phyloP scores from a whole-genome alignment of 2,888 invertebrate genomes.

The Folsomia candida region DNA sequence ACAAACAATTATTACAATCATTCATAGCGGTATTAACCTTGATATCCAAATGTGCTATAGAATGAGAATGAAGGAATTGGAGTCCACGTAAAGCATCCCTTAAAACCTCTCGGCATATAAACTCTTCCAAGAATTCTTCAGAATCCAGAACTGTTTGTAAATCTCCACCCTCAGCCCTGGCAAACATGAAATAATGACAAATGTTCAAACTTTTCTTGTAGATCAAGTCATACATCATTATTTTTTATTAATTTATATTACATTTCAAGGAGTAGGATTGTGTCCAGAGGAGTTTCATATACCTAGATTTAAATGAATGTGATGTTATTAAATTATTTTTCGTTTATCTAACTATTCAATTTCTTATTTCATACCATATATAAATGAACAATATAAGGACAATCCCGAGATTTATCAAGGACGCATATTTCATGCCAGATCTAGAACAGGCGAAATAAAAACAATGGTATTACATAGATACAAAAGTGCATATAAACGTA shows the following conservation, averaged over 20 bases:
- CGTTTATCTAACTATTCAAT: too few relatives aligned
- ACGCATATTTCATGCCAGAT: constrained; percentile 93
- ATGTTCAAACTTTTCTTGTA: too few relatives aligned
- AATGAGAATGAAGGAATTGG: constrained; percentile 82
- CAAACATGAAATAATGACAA: too few relatives aligned
- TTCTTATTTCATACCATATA: too few relatives aligned
- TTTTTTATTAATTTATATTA: constrained; percentile 58
- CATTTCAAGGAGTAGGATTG: constrained; percentile 87
- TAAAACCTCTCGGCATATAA: constrained; percentile 78
- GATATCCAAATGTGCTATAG: constrained; percentile 92
- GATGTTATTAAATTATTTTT: too few relatives aligned
- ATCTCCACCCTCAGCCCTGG: constrained; percentile 91
- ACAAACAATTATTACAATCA: constrained; percentile 8
- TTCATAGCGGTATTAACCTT: constrained; percentile 61
- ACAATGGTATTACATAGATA: too few relatives aligned
- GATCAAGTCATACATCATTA: too few relatives aligned
- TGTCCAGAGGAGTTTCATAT: constrained; percentile 66
- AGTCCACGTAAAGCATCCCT: constrained; percentile 88
- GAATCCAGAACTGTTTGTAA: constrained; percentile 87
- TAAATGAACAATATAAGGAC: constrained; percentile 80
- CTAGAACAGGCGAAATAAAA: constrained; percentile 74
- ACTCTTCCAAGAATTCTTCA: constrained; percentile 75
- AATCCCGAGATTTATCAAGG: constrained; percentile 77
- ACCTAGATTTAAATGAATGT: too few relatives aligned
- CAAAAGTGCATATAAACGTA: too few relatives aligned